phyloP scores from a whole-genome alignment of 2,113 vertebrate species.

The Cyprinodon variegatus region DNA sequence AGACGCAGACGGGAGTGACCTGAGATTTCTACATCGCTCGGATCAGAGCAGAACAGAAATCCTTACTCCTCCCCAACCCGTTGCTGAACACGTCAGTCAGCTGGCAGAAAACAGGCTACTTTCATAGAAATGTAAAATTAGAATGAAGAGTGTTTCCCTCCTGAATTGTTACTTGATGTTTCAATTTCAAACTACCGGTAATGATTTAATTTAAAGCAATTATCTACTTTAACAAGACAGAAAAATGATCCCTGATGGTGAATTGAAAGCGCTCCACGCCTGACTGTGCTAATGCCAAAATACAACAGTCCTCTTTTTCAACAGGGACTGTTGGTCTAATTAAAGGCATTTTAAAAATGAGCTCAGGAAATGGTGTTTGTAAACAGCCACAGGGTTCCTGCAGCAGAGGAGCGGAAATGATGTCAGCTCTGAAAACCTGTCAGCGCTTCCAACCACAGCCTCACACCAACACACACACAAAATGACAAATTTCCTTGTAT shows the following conservation, averaged over 20 bases:
- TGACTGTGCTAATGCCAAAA: not conserved
- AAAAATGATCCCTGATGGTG: too few species aligned
- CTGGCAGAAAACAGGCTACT: not conserved
- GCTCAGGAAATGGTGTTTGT: not conserved
- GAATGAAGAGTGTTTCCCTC: not conserved
- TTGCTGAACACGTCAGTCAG: not conserved
- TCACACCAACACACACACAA: conserved; percentile 15
- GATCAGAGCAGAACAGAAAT: not conserved
- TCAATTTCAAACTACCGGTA: not conserved
- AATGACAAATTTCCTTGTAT: conserved; percentile 58
- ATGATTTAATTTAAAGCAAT: too few species aligned
- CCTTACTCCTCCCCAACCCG: not conserved
- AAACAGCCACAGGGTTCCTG: conserved; percentile 33
- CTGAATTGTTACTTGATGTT: not conserved
- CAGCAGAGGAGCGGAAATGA: conserved; percentile 40
- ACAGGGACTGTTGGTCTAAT: not conserved
- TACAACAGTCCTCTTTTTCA: not conserved
- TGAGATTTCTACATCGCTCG: not conserved
- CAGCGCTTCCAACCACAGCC: conserved; percentile 28
- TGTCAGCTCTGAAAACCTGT: conserved; percentile 41
- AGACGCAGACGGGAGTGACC: not conserved
- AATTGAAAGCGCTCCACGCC: not conserved
- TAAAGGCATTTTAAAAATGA: not conserved
- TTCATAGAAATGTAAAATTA: not conserved
- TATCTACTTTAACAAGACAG: too few species aligned